Conservation (phyloP, 2,113 vertebrate genomes). For the Dasypus novemcinctus region DNA sequence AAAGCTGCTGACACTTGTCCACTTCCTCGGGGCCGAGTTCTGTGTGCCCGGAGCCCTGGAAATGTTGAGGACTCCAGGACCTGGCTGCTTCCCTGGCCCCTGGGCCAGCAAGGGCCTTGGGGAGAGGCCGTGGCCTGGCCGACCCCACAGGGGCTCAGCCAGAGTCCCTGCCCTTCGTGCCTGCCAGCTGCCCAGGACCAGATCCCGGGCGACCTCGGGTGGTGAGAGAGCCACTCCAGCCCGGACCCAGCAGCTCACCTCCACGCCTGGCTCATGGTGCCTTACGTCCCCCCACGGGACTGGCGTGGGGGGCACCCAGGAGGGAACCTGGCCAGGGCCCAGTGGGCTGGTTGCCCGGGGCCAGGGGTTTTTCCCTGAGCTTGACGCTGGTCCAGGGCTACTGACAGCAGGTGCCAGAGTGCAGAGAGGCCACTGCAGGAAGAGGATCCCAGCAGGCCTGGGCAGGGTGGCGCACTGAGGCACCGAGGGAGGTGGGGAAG, state of each 20-base stretch:
- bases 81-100: neutral
- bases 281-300: fast-evolving
- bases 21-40: neutral
- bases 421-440: neutral
- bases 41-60: neutral
- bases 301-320: neutral
- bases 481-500: neutral
- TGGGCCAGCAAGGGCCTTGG: neutral
- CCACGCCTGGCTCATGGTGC: fast-evolving
- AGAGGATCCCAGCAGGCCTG: neutral
- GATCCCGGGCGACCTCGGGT: neutral
- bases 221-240: neutral
- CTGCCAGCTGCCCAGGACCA: neutral
- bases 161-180: neutral
- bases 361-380: neutral
- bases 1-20: neutral
- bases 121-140: neutral
- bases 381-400: neutral
- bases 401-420: neutral
- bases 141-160: neutral
- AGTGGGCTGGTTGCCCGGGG: neutral
- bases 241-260: neutral
- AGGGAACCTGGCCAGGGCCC: neutral
- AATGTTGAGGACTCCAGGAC: neutral
- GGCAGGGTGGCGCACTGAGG: neutral